phyloP scores from a whole-genome alignment of 2,888 invertebrate species.

The Geotrupes spiniger region DNA sequence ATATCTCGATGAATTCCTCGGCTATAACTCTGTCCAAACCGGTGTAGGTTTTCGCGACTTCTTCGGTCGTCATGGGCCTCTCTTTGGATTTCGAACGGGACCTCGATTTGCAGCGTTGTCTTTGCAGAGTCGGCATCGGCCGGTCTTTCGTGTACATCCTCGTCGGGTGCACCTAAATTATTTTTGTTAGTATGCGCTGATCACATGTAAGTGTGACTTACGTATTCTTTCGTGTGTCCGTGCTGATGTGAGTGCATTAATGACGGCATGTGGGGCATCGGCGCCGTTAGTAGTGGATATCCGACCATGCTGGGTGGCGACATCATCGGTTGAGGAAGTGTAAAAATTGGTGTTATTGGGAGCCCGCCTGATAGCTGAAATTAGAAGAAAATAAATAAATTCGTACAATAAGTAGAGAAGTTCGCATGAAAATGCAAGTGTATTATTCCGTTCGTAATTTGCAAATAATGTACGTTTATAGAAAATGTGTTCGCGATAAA shows the following conservation, averaged over 20 bases:
- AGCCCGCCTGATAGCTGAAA: constrained; percentile 39
- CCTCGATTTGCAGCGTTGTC: constrained; percentile 20
- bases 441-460: no score
- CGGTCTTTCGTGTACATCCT: constrained; percentile 11
- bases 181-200: background rate
- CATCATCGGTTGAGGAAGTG: constrained; percentile 38
- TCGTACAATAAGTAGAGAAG: no score
- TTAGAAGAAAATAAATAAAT: no score
- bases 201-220: constrained; percentile 6
- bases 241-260: constrained; percentile 40
- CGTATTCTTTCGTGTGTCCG: constrained; percentile 15
- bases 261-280: constrained; percentile 44
- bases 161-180: constrained; percentile 12
- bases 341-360: constrained; percentile 38
- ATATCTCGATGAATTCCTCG: constrained; percentile 63
- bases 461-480: no score
- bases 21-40: constrained; percentile 62
- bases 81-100: constrained; percentile 35
- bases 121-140: constrained; percentile 12
- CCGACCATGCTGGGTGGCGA: constrained; percentile 30
- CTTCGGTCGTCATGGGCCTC: constrained; percentile 50
- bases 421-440: no score
- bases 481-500: no score
- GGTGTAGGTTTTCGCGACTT: constrained; percentile 60
- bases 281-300: constrained; percentile 46